Conservation (phyloP, 2,797 vertebrate species). For the Tauraco hartlaubi region DNA sequence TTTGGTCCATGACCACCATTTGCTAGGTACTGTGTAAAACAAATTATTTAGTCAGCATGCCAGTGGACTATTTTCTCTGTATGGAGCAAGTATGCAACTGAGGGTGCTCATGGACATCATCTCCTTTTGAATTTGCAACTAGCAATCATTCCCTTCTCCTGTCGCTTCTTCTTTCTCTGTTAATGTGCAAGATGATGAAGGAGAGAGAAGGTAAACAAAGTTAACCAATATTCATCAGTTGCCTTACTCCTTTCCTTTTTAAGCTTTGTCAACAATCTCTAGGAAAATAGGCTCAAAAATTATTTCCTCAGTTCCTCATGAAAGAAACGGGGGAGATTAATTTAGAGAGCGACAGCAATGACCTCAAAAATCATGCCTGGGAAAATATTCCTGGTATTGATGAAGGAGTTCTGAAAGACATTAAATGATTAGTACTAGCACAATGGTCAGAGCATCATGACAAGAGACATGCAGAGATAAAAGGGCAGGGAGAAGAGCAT, state of each 20-base stretch:
- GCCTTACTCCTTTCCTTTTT: background rate
- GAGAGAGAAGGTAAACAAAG: background rate
- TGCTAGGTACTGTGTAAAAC: background rate
- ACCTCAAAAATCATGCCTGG: background rate
- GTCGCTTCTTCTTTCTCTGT: background rate
- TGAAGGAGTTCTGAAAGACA: background rate
- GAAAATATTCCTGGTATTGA: background rate
- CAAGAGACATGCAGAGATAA: background rate
- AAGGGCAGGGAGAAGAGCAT: background rate
- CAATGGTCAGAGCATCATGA: background rate
- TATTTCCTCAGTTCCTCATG: background rate
- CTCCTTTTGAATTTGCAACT: background rate
- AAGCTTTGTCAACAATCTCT: background rate
- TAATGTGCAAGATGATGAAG: background rate
- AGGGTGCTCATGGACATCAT: background rate
- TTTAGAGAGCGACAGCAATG: background rate
- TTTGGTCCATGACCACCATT: conserved; percentile 10
- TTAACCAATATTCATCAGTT: background rate
- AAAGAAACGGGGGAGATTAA: background rate
- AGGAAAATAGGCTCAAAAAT: background rate
- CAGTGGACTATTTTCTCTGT: background rate
- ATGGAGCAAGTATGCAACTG: background rate
- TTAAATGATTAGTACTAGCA: background rate
- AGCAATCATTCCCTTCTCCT: background rate
- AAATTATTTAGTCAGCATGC: conserved; percentile 20